Evolutionary conservation across 2,797 vertebrate species (phyloP), one percentile per base, ranked within the genome.

Genomic region (Rhodeus uyekii): DNA sequence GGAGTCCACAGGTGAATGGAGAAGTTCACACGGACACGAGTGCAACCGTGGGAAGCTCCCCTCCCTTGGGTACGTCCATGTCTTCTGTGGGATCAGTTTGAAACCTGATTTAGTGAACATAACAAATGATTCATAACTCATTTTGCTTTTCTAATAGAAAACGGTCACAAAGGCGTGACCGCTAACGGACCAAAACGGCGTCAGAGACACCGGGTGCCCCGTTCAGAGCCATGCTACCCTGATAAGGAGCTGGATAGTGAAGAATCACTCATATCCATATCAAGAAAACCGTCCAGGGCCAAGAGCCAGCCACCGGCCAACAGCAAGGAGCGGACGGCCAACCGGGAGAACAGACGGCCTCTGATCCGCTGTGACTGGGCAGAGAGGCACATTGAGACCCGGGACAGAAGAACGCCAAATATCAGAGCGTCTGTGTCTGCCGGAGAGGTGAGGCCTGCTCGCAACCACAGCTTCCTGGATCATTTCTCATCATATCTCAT

Each of bases 301-400:
- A 94, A 94, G 90, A 95, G 93, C 88, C 92, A 94, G 42, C 93
- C 94, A 0, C 88, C 93, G 0, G 58, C 91, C 80, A 78, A 88
- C 86, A 93, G 90, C 80, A 93, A 91, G 65, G 94, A 92, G 60
- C 85, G 84, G n/a, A 24, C 34, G 10, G 83, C 87, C 48, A 87
- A 90, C 71, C 94, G 91, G 81, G 95, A 95, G 71, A 93, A 89
- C 86, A 94, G 91, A 73, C 94, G 93, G 67, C 90, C 94, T 0
- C 94, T 95, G 85, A 92, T 95, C 63, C 91, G 95, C 1, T 92
- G 93, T 34, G 96, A 96, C 78, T 96, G 95, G 94, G 92, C 91
- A 2, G 95, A 96, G 84, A 96, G 86, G 68, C 93, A 90, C 80
- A 92, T 87, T 0, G 92, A 94, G 60, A 90, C 91, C 0, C 95